Base-by-base conservation (phyloP, 2,797 vertebrate genomes). In the Mycteria americana region DNA sequence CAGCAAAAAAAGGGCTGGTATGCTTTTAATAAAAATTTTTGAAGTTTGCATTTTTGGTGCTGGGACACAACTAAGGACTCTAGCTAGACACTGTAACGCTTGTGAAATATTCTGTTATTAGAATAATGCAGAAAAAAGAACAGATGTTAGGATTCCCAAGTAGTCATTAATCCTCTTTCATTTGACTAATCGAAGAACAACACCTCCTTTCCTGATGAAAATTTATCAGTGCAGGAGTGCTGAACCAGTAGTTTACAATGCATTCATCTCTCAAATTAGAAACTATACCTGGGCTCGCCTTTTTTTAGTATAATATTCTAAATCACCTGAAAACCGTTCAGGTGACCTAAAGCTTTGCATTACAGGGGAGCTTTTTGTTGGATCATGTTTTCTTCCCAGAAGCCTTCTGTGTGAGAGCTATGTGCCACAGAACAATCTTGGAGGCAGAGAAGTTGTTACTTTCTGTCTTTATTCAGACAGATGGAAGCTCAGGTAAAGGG, bases 31-130 rank as follows among this genome's bases (percentile, higher is more conserved):
- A 13, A 57, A 57, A 43, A n/a, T 7, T 14, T 46, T 41, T 62
- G 35, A 27, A 39, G 21, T 56, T 89, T 90, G 48, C 51, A 46
- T 90, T 69, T 79, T n/a, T 75, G 54, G 77, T 43, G 39, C 84
- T 59, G 30, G 10, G 70, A n/a, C 77, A 75, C 37, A 18, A 9
- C 54, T 76, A 39, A 93, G 72, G 78, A 85, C 67, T 88, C 77
- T 14, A 50, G 37, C 43, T 85, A 68, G 54, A 57, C 68, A 73
- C 37, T 62, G 56, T 78, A 90, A 90, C 7, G 11, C 72, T 84
- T 83, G 73, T 96, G 85, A 94, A 96, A 81, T 46, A 64, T 82
- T 79, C 91, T 93, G 19, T 12, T 92, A 9, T 76, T 68, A 50
- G 69, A 93, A 75, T 9, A n/a, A 67, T 53, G 43, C 33, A 90